Base-by-base conservation (phyloP, 2,113 vertebrate genomes). In the Clinocottus analis region DNA sequence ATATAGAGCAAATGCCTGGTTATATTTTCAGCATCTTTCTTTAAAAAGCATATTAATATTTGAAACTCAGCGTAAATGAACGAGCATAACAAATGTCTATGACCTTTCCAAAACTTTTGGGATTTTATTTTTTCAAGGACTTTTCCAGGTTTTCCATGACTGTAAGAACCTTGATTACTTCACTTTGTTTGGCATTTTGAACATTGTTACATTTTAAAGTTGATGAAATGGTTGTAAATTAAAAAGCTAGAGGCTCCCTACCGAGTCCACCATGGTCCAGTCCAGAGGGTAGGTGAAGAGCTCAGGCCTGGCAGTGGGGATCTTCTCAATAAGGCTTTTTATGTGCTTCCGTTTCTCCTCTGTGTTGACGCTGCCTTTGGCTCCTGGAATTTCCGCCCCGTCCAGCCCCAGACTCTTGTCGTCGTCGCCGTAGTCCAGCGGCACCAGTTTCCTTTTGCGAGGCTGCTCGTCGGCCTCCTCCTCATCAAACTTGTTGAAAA, bases 271-370 rank as follows among this genome's bases (percentile, higher is more conserved):
- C 93, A 99, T 99, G 49, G 97, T 93, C 98, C 98, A 99, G 91
- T 99, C 98, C 64, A 99, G 93, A 21, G 97, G 97, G 94, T 99
- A 99, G 71, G 97, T 96, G 93, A 99, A 99, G 65, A 99, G 97
- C 91, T 99, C 98, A 0, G 98, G 97, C 90, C 98, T 96, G 79
- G 97, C 97, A 2, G 98, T 99, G 53, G 98, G 98, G 56, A 99
- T 99, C 94, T 99, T 99, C 92, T 99, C 98, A 62, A 99, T 99
- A 0, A 99, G 97, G 92, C 97, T 99, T 89, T 99, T 98, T 77
- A 99, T 98, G 89, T 99, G 97, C 89, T 99, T 99, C 45, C 98
- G 97, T 84, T 99, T 99, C 93, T 99, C 98, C 93, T 99, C 98
- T 0, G 97, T 97, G 92, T 99, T 98, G 55, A 96, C 95, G 29